Base-by-base conservation (phyloP, 2,797 vertebrate species). In the Adrianichthys oophorus region DNA sequence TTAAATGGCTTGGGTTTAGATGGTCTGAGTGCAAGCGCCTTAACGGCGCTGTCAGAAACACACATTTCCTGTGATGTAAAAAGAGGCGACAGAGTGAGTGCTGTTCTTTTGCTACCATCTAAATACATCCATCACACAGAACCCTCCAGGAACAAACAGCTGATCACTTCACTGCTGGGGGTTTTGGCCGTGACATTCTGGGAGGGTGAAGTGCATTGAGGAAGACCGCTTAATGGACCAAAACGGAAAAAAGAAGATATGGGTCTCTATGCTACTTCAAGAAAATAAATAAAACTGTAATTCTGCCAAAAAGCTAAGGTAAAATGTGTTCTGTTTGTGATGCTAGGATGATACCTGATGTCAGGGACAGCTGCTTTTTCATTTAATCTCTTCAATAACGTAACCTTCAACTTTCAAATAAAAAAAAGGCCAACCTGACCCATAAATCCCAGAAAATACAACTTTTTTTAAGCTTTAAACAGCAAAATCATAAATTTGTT, bases 131-230 rank as follows among this genome's bases (percentile, higher is more conserved):
- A 72, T 53, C 57, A 67, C 48, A 75, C 79, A 77, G 2, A n/a
- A 74, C 59, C 70, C 65, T 72, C 17, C 7, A 59, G 69, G 63
- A 84, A 77, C 67, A 75, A 80, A 76, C 16, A 40, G 69, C 52
- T 15, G 61, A 80, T 80, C 74, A 37, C 62, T 71, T 74, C 83
- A 73, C 85, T 84, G 83, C 74, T 74, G 77, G 80, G 82, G 77
- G 72, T 79, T 82, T 78, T 64, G 57, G 69, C 70, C 59, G 43
- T 69, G 82, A 82, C 66, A 79, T 78, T 79, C 57, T 59, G 19
- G 62, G 74, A 79, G 71, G 76, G 76, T 72, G 73, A 70, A 63
- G 65, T 48, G 62, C 54, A 56, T 48, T 42, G 65, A 78, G 50
- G 74, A 72, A 70, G 60, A 32, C 48, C 1, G n/a, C 52, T 41